Evolutionary conservation across 2,888 invertebrate genomes (phyloP), one percentile per base, ranked within the genome.

Genomic region (Onchidella celtica): DNA sequence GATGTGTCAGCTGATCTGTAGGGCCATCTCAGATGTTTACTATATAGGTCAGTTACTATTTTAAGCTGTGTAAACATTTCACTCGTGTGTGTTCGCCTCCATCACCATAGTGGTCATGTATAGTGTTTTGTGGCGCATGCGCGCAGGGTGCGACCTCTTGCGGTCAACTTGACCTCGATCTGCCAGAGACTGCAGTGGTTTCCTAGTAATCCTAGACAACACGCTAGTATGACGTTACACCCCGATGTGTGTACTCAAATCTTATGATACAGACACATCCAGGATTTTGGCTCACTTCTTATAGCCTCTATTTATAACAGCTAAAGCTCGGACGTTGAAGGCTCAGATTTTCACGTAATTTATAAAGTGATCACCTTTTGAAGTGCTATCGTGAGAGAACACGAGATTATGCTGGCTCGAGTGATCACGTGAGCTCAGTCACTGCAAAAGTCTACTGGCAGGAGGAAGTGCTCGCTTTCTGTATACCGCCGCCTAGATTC

Each of bases 1-100:
- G 40, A 63, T 47, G 24, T 61, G 3, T 32, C 34, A 11, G 36
- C 70, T 63, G 72, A 70, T 70, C 72, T 72, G 38, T 70, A 2
- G 3, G 17, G 69, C 38, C 61, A 70, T 47, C 40, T 3, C 3
- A 2, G 38, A 32, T 61, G 63, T 79, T 70, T n/a, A 70, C 36
- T 79, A 38, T 79, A 59, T 70, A 69, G 70, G 70, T 70, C 63
- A 72, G 32, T 36, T 40, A 29, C 59, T 72, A 47, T 79, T 72
- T 61, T 0, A 57, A 79, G 47, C 36, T 38, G 1, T 72, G 61
- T 79, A 61, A 55, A 61, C 69, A 55, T 40, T 65, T 76, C 66
- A 29, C 76, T 34, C 55, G 9, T 47, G 24, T 27, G 40, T 68
- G 68, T 77, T 57, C 24, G 24, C 57, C 34, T 66, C 36, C 66